phyloP scores from a whole-genome alignment of 2,113 vertebrate genomes.

The Furnarius figulus region DNA sequence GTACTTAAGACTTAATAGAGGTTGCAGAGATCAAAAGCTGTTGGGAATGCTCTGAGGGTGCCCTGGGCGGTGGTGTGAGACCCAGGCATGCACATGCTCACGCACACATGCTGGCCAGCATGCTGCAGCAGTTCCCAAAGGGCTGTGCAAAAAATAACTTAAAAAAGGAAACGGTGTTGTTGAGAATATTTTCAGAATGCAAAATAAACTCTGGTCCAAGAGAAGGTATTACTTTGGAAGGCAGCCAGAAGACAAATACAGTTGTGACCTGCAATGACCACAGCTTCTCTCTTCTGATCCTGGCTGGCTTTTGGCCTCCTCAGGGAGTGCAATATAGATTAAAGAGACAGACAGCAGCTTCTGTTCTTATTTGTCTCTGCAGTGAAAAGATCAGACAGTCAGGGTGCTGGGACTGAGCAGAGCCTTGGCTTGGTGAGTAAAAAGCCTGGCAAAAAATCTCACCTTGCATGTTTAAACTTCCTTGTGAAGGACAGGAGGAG shows the following conservation, averaged over 20 bases:
- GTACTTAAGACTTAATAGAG: background rate
- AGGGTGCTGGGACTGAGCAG: background rate
- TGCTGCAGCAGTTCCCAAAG: background rate
- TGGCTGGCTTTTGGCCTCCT: background rate
- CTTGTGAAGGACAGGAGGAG: background rate
- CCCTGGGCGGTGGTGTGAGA: background rate
- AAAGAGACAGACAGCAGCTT: background rate
- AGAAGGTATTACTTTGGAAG: slow-evolving; percentile 46
- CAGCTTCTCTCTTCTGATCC: background rate
- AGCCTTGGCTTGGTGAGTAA: background rate
- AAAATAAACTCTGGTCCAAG: slow-evolving; percentile 51
- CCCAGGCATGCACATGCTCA: background rate
- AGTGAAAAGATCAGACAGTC: background rate
- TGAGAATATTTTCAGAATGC: slow-evolving; percentile 50
- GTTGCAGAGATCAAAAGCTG: background rate
- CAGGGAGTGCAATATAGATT: background rate
- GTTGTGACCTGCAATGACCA: slow-evolving; percentile 46
- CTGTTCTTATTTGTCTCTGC: background rate
- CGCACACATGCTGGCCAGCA: background rate
- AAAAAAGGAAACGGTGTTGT: slow-evolving; percentile 40
- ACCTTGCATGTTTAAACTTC: background rate
- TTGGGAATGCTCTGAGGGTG: background rate
- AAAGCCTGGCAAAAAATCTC: background rate
- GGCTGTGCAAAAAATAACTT: slow-evolving; percentile 33
- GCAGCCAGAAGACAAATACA: slow-evolving; percentile 12